Conservation (phyloP, 2,113 vertebrate species). For the Atlantisia rogersi region DNA sequence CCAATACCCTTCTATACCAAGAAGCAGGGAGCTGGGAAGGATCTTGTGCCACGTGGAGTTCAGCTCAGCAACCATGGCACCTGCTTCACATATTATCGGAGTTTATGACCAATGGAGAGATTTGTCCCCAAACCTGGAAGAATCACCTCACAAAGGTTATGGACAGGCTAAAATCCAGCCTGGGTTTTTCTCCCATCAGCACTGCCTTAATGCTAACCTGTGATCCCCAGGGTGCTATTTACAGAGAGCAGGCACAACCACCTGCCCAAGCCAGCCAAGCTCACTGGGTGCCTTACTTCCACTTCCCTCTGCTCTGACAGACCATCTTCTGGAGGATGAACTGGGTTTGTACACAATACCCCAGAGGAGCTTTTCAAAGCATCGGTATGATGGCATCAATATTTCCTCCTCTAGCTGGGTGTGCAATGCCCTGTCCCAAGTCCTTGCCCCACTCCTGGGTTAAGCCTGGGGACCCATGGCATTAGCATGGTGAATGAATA, state of each 20-base stretch:
- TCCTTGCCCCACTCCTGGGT: not conserved
- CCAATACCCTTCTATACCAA: not conserved
- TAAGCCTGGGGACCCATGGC: not conserved
- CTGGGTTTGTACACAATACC: not conserved
- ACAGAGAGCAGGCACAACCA: not conserved
- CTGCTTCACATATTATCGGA: rapidly evolving
- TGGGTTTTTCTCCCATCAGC: not conserved
- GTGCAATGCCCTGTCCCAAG: too few species aligned
- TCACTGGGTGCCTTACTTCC: too few species aligned
- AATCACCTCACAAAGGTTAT: not conserved
- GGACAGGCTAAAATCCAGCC: not conserved
- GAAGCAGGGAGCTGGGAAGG: not conserved
- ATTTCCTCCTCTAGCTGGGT: not conserved
- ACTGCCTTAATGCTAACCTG: not conserved
- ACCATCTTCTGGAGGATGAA: not conserved
- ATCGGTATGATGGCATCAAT: rapidly evolving
- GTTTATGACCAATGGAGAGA: not conserved
- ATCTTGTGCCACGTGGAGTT: not conserved
- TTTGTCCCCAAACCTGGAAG: not conserved
- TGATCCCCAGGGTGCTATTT: rapidly evolving
- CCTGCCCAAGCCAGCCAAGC: not conserved
- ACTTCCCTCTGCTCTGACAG: not conserved
- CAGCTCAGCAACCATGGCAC: not conserved
- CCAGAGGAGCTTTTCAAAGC: not conserved
- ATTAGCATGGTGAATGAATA: not conserved